A percentile compares a stretch with the other conserved stretches of the same genome.
These are phyloP conservation scores for Eupsilia transversa DNA, from an alignment of 2,888 invertebrate species.

Conservation along the genomic window DNA sequence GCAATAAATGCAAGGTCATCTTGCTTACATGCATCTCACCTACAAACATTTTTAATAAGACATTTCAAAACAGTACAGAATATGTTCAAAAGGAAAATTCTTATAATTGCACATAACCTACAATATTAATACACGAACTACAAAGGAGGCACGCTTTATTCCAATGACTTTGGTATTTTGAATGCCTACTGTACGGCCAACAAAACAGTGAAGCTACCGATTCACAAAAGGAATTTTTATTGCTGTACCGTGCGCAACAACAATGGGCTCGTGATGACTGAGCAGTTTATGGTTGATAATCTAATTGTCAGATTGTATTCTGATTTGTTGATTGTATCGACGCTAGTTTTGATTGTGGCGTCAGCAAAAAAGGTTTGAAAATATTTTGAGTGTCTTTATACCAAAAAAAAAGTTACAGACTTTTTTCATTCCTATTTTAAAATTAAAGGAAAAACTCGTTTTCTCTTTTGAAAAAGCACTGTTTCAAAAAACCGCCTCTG, in stretches of 20 bases:
- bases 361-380: slow-evolving; percentile 59
- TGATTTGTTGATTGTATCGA: slow-evolving; percentile 81
- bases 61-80: slow-evolving; percentile 32
- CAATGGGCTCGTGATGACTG: slow-evolving; percentile 82
- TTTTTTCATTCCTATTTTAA: too few relatives aligned
- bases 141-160: slow-evolving; percentile 62
- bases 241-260: slow-evolving; percentile 72
- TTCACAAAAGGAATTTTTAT: slow-evolving; percentile 74
- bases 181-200: slow-evolving; percentile 72
- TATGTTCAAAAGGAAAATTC: slow-evolving; percentile 16
- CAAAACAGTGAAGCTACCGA: slow-evolving; percentile 76
- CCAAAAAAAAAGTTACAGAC: too few relatives aligned
- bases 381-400: neutral
- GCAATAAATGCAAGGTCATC: slow-evolving; percentile 36
- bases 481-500: slow-evolving; percentile 14
- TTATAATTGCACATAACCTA: slow-evolving; percentile 50
- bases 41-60: slow-evolving; percentile 36
- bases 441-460: neutral
- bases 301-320: slow-evolving; percentile 87
- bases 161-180: slow-evolving; percentile 69
- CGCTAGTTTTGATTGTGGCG: slow-evolving; percentile 72
- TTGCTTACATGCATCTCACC: slow-evolving; percentile 4
- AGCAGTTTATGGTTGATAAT: slow-evolving; percentile 80
- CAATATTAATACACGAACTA: slow-evolving; percentile 52
- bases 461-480: neutral